phyloP scores from a whole-genome alignment of 2,888 invertebrate genomes.

The Drosophila phalerata region DNA sequence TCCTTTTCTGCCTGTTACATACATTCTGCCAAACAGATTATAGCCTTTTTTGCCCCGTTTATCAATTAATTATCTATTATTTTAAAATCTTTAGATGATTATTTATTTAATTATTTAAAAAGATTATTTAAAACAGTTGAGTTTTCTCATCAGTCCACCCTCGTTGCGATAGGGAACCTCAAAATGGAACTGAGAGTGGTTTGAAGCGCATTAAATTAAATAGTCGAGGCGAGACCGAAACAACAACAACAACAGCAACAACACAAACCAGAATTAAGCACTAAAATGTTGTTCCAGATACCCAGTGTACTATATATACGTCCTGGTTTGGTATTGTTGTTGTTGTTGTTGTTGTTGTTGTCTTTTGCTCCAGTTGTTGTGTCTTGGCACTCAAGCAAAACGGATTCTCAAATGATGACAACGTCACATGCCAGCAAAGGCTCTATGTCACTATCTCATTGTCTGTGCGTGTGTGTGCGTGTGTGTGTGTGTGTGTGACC shows the following conservation, averaged over 20 bases:
- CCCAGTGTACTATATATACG: no score
- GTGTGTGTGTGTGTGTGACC: conserved; percentile 3
- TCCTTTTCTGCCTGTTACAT: no score
- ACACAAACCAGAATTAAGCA: conserved; percentile 16
- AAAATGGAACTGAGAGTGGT: conserved; percentile 4
- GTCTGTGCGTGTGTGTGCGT: not conserved
- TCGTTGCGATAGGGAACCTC: not conserved
- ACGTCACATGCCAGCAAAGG: conserved; percentile 12
- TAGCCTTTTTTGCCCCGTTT: no score
- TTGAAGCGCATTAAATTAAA: conserved; percentile 67
- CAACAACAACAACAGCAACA: no score
- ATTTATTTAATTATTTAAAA: no score
- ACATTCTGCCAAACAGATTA: no score
- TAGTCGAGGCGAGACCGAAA: conserved; percentile 45
- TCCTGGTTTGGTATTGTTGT: no score
- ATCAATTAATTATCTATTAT: no score
- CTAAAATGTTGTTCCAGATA: conserved; percentile 10
- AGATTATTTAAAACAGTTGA: no score
- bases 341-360: conserved; percentile 33
- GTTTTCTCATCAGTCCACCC: not conserved
- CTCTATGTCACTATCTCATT: conserved; percentile 3
- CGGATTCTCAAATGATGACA: conserved; percentile 50
- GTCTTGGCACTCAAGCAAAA: conserved; percentile 40
- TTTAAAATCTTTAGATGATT: no score
- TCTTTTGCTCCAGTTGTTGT: conserved; percentile 37